phyloP scores from a whole-genome alignment of 2,888 invertebrate species.

The Autographa gamma region DNA sequence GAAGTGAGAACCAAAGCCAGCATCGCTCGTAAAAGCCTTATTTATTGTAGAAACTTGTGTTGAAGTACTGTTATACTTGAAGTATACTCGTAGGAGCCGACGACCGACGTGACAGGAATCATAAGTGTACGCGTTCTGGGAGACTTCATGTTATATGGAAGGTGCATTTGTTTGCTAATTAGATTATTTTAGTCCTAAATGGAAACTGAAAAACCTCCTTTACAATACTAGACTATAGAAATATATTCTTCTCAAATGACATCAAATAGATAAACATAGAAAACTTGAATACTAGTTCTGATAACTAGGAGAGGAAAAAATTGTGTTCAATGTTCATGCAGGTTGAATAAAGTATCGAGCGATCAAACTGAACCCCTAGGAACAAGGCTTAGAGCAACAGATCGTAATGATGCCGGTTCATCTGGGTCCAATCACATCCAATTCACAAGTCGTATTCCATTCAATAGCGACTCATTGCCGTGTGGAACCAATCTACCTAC shows the following conservation, averaged over 20 bases:
- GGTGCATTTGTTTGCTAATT: slow-evolving; percentile 35
- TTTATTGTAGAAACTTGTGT: slow-evolving; percentile 60
- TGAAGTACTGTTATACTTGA: slow-evolving; percentile 60
- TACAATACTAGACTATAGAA: too few species aligned
- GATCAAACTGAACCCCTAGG: slow-evolving; percentile 38
- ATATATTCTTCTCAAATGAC: too few species aligned
- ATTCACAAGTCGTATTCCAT: slow-evolving; percentile 58
- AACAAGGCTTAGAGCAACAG: slow-evolving; percentile 32
- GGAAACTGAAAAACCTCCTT: too few species aligned
- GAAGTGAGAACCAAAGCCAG: slow-evolving; percentile 57
- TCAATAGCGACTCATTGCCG: slow-evolving; percentile 43
- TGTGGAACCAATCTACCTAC: slow-evolving; percentile 30
- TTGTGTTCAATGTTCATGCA: not conserved
- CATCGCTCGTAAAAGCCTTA: slow-evolving; percentile 58
- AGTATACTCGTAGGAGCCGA: slow-evolving; percentile 43
- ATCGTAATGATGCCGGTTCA: slow-evolving; percentile 61
- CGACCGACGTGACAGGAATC: slow-evolving; percentile 55
- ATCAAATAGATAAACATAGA: not conserved
- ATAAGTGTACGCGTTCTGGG: slow-evolving; percentile 30
- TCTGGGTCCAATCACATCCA: slow-evolving; percentile 62
- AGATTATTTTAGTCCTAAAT: not conserved
- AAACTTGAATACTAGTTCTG: not conserved
- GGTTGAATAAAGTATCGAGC: slow-evolving; percentile 16
- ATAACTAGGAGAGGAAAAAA: not conserved
- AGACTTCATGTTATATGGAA: slow-evolving; percentile 33